phyloP scores from a whole-genome alignment of 2,113 vertebrate species.

The Phoxinus phoxinus region DNA sequence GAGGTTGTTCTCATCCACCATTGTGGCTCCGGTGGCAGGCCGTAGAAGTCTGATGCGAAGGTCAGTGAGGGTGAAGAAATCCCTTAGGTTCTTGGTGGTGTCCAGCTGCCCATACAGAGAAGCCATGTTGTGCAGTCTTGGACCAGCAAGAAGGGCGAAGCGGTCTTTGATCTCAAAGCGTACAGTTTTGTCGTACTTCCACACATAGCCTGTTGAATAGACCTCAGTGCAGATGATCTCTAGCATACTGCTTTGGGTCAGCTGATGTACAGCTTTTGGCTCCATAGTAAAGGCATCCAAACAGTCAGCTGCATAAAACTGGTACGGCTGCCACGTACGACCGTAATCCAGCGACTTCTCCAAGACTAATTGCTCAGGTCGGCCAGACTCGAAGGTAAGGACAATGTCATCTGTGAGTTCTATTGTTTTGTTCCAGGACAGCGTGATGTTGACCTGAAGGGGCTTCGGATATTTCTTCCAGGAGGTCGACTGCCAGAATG shows the following conservation, averaged over 20 bases:
- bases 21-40: conserved; percentile 93
- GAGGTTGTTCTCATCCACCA: conserved; percentile 92
- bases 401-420: conserved; percentile 98
- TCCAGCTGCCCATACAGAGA: conserved; percentile 97
- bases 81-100: conserved; percentile 96
- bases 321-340: conserved; percentile 94
- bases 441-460: conserved; percentile 93
- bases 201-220: conserved; percentile 93
- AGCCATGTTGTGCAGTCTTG: conserved; percentile 95
- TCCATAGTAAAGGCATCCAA: conserved; percentile 98
- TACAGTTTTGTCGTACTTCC: conserved; percentile 95
- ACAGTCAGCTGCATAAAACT: conserved; percentile 97
- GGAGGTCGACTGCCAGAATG: conserved; percentile 96
- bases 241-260: conserved; percentile 89
- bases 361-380: conserved; percentile 97
- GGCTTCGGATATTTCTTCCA: conserved; percentile 95
- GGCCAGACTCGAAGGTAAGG: conserved; percentile 94
- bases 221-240: conserved; percentile 99
- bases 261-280: conserved; percentile 91
- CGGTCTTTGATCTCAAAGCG: conserved; percentile 99
- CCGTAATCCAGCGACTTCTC: conserved; percentile 98
- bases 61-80: conserved; percentile 98
- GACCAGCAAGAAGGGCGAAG: conserved; percentile 96
- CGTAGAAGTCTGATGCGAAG: conserved; percentile 91
- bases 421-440: conserved; percentile 98